Percentiles rank a stretch among this genome's conserved stretches.
Conservation (phyloP, 1,140 invertebrate genomes). For the Sycobia sp. region DNA sequence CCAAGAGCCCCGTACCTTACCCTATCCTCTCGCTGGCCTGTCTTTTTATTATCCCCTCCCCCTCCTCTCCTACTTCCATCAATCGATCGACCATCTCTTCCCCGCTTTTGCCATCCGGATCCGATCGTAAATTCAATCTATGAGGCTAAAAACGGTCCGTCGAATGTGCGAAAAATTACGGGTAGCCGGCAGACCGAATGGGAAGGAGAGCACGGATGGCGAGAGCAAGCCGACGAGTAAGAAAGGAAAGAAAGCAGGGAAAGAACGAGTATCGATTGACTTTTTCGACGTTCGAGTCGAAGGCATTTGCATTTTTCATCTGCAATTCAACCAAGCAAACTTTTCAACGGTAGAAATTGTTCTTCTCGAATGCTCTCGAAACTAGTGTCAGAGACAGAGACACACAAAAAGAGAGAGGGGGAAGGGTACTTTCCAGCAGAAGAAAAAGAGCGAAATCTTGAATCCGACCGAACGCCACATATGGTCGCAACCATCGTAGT, state of each 20-base stretch:
- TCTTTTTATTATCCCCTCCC: constrained; percentile 34
- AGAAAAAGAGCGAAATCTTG: too few relatives aligned
- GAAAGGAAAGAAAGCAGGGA: constrained; percentile 5
- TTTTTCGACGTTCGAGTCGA: constrained; percentile 14
- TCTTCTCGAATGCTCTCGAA: constrained; percentile 3
- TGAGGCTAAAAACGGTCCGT: constrained; percentile 27
- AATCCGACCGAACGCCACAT: too few relatives aligned
- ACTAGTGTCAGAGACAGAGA: too few relatives aligned
- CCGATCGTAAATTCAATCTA: constrained; percentile 45
- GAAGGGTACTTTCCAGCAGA: too few relatives aligned
- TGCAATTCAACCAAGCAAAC: constrained; percentile 32
- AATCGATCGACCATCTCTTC: not conserved
- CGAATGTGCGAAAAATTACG: constrained; percentile 19
- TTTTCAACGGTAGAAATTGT: constrained; percentile 27
- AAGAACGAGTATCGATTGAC: constrained; percentile 27
- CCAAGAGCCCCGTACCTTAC: constrained; percentile 52
- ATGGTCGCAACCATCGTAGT: too few relatives aligned
- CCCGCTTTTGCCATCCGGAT: not conserved
- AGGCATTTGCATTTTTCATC: constrained; percentile 31
- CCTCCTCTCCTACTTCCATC: not conserved
- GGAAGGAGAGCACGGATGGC: too few relatives aligned
- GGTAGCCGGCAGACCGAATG: too few relatives aligned
- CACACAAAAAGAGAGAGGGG: too few relatives aligned
- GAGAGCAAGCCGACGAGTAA: too few relatives aligned
- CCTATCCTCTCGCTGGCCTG: constrained; percentile 37